Evolutionary conservation across 2,113 vertebrate genomes (phyloP).

Genomic region (Origma solitaria): DNA sequence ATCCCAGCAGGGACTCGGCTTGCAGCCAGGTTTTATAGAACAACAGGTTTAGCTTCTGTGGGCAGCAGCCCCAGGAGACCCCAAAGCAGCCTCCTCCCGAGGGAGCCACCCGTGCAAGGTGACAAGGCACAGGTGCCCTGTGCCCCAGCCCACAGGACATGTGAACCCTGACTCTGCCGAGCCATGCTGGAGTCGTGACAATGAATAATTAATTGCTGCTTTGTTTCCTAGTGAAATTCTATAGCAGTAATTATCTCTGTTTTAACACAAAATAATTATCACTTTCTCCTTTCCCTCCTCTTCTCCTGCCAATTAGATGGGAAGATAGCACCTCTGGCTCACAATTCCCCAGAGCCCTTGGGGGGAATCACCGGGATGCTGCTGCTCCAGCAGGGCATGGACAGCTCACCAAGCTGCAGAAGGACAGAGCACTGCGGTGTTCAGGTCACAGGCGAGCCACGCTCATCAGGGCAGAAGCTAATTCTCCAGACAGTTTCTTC

Average conservation of each 20-base stretch:
- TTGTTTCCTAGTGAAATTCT: conserved; percentile 19
- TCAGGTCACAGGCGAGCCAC: neutral
- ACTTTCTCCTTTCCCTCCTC: neutral
- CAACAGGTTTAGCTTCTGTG: neutral
- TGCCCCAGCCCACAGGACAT: neutral
- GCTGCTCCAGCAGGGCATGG: no score
- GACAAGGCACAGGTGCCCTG: neutral
- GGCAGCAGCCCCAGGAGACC: neutral
- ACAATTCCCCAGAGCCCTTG: neutral
- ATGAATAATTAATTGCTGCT: conserved; percentile 19
- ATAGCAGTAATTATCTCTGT: conserved; percentile 9
- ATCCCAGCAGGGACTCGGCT: accelerated
- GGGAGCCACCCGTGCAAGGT: accelerated
- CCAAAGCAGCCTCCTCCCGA: accelerated
- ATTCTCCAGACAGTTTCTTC: neutral
- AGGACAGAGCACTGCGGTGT: neutral
- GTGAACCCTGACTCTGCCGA: accelerated
- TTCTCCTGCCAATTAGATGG: neutral
- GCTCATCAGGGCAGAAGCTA: neutral
- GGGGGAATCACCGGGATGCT: neutral
- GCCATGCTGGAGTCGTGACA: accelerated
- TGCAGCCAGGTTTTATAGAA: neutral
- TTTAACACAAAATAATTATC: conserved; percentile 22
- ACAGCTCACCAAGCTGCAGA: neutral
- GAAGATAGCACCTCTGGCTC: neutral